Base-by-base conservation (phyloP, 2,888 invertebrate genomes). In the Trichogramma evanescens region DNA sequence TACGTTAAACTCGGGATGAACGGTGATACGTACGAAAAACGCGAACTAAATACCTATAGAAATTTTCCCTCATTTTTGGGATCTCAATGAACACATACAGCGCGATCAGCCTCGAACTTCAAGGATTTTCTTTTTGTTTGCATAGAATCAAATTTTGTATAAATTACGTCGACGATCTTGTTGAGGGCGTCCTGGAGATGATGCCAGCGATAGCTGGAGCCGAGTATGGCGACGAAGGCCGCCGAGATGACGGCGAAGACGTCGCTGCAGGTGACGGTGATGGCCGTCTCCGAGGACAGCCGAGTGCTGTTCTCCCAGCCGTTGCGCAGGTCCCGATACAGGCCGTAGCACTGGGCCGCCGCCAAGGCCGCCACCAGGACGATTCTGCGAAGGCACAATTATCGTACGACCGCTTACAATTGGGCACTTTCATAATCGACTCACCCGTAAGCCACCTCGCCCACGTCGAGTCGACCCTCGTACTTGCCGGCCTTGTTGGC, bases 241-340 rank as follows among this genome's bases (percentile, higher is more conserved):
- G 82, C 82, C 0, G 80, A 80, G 3, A 80, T 78, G 0, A 84
- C 82, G 1, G 83, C 82, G 26, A 82, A 66, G 7, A 84, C 81
- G 64, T 85, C 84, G 62, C 82, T 82, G 13, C 82, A 79, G 0
- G 83, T 84, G 50, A 83, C 83, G 41, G 82, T 81, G 59, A 83
- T 80, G 0, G 84, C 81, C 70, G 83, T 83, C 46, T 79, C 78
- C 3, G 83, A 83, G 5, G 82, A 78, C 78, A 84, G 80, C 26
- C 84, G 79, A 26, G 82, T 82, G 3, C 84, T 83, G 61, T 79
- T 63, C 60, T 79, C 78, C 68, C 82, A 79, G 5, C 83, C 84
- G 1, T 81, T 80, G 50, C 78, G 79, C 57, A 84, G 77, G 68
- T 84, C 84, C 1, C 83, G 79, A 54, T 80, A 80, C 1, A 84